Conservation (phyloP, 2,888 invertebrate species). For the Drosophila falleni region DNA sequence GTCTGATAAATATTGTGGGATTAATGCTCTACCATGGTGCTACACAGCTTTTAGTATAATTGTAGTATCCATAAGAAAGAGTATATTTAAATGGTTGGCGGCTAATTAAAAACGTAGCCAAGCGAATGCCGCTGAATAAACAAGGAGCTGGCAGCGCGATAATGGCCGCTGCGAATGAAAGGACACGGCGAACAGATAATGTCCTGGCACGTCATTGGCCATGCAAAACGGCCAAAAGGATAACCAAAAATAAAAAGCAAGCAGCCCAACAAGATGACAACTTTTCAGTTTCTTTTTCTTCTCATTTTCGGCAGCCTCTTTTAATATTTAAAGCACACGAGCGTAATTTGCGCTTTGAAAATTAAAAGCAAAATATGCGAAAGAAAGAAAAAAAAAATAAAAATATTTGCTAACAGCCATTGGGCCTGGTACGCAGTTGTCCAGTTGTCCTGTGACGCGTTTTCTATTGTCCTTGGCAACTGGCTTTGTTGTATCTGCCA, state of each 20-base stretch:
- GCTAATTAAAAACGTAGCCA: conserved; percentile 82
- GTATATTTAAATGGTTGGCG: conserved; percentile 53
- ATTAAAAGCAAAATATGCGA: conserved; percentile 71
- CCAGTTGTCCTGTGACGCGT: conserved; percentile 50
- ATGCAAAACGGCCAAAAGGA: conserved; percentile 67
- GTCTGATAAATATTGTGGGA: too few species aligned
- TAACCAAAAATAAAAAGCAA: conserved; percentile 59
- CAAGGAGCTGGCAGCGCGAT: conserved; percentile 61
- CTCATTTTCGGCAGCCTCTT: conserved; percentile 21
- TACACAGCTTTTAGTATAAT: not conserved
- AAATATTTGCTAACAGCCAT: conserved; percentile 57
- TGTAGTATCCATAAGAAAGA: conserved; percentile 27
- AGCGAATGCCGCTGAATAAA: conserved; percentile 69
- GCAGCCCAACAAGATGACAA: conserved; percentile 28
- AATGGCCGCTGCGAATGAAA: conserved; percentile 58
- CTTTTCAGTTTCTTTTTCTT: conserved; percentile 24
- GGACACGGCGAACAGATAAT: conserved; percentile 58
- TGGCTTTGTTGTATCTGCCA: conserved; percentile 52
- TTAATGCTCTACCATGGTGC: not conserved
- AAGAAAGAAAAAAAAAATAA: conserved; percentile 25
- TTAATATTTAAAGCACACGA: conserved; percentile 69
- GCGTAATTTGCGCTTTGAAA: conserved; percentile 73
- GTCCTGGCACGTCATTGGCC: conserved; percentile 63
- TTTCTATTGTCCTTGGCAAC: conserved; percentile 63
- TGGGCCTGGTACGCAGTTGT: conserved; percentile 39